Evolutionary conservation across 2,113 vertebrate species (phyloP).

Genomic region (Hydrolagus affinis): DNA sequence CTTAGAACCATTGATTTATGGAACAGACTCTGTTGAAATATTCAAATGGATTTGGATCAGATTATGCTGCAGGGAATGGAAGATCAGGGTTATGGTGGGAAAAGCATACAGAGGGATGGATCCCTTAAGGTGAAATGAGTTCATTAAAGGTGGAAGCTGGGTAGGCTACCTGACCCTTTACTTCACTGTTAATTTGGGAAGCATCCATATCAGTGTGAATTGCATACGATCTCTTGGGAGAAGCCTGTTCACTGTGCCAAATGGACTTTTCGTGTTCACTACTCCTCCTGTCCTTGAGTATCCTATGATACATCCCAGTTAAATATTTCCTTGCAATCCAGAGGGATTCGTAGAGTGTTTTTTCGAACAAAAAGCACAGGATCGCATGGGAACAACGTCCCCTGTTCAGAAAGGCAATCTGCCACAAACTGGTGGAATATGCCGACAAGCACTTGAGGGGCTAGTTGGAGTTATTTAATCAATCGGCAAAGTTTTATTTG

Average conservation of each 20-base stretch:
- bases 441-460: not conserved
- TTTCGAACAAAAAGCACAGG: not conserved
- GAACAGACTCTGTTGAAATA: not conserved
- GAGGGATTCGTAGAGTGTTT: not conserved
- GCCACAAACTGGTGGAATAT: not conserved
- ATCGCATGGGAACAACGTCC: not conserved
- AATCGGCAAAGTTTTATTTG: conserved; percentile 12
- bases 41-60: too few species aligned
- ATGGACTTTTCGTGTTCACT: not conserved
- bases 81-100: too few species aligned
- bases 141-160: too few species aligned
- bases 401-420: not conserved
- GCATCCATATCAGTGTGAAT: not conserved
- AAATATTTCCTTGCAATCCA: not conserved
- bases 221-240: not conserved
- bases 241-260: not conserved
- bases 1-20: not conserved
- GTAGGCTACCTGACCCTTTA: too few species aligned
- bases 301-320: not conserved
- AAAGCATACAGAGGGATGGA: too few species aligned
- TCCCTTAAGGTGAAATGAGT: too few species aligned
- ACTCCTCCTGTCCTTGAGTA: not conserved
- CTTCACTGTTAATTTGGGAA: too few species aligned
- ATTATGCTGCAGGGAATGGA: too few species aligned
- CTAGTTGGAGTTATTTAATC: not conserved